Conservation (phyloP, 2,113 vertebrate species). For the Protobothrops flavoviridis region DNA sequence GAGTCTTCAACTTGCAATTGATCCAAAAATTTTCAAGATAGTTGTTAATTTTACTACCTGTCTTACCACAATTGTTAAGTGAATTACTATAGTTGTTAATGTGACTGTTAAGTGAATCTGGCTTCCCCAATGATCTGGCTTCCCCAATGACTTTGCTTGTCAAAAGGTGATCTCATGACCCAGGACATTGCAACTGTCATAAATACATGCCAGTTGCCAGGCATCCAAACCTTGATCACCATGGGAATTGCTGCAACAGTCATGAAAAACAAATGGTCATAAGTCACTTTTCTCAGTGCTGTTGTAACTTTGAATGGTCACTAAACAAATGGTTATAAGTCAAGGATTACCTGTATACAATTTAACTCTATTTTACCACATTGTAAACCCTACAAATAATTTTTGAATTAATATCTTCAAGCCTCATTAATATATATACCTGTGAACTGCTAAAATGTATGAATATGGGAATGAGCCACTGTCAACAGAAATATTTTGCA, state of each 20-base stretch:
- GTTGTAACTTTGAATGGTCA: not conserved
- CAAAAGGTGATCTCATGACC: not conserved
- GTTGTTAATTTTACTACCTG: not conserved
- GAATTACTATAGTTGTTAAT: not conserved
- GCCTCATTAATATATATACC: not conserved
- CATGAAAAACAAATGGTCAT: not conserved
- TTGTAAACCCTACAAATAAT: not conserved
- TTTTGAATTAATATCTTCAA: not conserved
- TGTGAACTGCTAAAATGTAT: constrained; percentile 30
- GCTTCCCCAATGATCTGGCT: not conserved
- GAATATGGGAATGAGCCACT: constrained; percentile 48
- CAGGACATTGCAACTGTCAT: not conserved
- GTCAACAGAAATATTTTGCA: constrained; percentile 32
- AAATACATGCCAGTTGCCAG: not conserved
- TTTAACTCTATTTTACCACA: not conserved
- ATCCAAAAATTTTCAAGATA: not conserved
- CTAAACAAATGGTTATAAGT: not conserved
- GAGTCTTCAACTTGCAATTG: not conserved
- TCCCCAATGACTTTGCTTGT: not conserved
- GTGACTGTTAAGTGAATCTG: not conserved
- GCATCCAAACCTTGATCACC: not conserved
- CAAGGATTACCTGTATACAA: not conserved
- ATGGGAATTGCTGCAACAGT: not conserved
- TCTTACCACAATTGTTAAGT: not conserved
- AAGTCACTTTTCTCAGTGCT: not conserved